Conservation (phyloP, 1,140 invertebrate species). For the Phortica variegata region DNA sequence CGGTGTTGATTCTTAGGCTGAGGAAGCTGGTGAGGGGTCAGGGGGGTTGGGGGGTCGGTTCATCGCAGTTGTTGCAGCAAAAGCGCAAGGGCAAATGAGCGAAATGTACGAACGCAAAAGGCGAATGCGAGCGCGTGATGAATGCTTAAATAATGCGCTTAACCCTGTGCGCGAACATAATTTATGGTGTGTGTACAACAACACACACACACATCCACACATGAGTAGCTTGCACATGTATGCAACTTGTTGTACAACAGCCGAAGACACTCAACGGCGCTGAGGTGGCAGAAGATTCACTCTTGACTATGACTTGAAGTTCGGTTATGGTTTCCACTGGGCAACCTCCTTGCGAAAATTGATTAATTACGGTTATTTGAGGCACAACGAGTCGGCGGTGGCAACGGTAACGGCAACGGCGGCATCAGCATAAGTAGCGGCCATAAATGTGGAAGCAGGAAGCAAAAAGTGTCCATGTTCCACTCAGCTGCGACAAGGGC, state of each 20-base stretch:
- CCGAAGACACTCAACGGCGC: slow-evolving; percentile 44
- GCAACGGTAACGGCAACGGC: slow-evolving; percentile 4
- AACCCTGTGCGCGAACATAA: slow-evolving; percentile 54
- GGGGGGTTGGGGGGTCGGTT: too few relatives aligned
- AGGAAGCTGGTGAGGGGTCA: too few relatives aligned
- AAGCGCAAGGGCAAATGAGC: too few relatives aligned
- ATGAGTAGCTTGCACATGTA: not conserved
- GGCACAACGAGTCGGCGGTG: slow-evolving; percentile 10
- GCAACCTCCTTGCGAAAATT: slow-evolving; percentile 49
- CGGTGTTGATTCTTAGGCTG: too few relatives aligned
- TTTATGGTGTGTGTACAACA: slow-evolving; percentile 44
- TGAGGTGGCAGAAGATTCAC: slow-evolving; percentile 40
- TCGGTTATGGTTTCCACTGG: slow-evolving; percentile 14
- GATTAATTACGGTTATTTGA: slow-evolving; percentile 53
- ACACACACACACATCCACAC: slow-evolving; percentile 39
- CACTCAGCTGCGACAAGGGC: slow-evolving; percentile 5
- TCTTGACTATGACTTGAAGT: slow-evolving; percentile 3
- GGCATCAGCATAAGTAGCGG: slow-evolving; percentile 43
- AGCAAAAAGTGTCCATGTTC: slow-evolving; percentile 15
- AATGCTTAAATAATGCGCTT: slow-evolving; percentile 54
- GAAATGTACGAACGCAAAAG: too few relatives aligned
- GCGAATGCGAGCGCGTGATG: slow-evolving; percentile 51
- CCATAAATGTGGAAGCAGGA: slow-evolving; percentile 38
- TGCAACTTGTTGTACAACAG: slow-evolving; percentile 24
- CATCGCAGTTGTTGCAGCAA: too few relatives aligned